Conservation (phyloP, 2,888 invertebrate species). For the Ethmia dodecea region DNA sequence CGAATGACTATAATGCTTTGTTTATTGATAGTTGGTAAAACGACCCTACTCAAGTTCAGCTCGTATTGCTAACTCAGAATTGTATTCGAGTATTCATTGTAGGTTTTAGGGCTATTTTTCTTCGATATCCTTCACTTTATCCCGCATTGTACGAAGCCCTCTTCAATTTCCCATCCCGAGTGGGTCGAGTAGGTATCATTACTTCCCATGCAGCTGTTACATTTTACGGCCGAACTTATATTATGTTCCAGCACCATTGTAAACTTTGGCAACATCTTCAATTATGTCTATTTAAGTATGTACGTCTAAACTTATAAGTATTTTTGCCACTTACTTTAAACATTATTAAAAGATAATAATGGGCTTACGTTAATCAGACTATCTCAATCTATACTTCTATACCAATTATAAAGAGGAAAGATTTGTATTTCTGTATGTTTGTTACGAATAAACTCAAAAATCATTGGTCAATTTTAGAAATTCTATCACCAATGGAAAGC, state of each 20-base stretch:
- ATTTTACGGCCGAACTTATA: conserved; percentile 63
- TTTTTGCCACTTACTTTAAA: too few species aligned
- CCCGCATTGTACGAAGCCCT: conserved; percentile 38
- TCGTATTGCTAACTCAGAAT: conserved; percentile 20
- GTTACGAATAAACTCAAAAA: too few species aligned
- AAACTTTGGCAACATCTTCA: conserved; percentile 47
- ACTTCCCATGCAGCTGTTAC: conserved; percentile 67
- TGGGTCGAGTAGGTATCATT: conserved; percentile 52
- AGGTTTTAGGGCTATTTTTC: conserved; percentile 37
- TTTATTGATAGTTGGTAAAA: too few species aligned
- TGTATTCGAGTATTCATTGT: conserved; percentile 40
- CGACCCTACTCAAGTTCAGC: conserved; percentile 40
- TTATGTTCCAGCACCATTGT: conserved; percentile 58
- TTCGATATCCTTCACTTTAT: conserved; percentile 37
- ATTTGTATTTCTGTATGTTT: too few species aligned
- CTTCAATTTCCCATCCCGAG: conserved; percentile 48
- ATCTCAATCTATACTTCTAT: too few species aligned
- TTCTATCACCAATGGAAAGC: too few species aligned
- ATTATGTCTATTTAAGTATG: conserved; percentile 26
- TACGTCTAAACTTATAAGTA: too few species aligned
- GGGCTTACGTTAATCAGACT: too few species aligned
- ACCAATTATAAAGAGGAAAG: too few species aligned
- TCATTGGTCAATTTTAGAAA: too few species aligned
- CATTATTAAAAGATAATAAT: too few species aligned
- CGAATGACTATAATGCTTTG: too few species aligned